phyloP scores from a whole-genome alignment of 2,113 vertebrate genomes.

The Melanotaenia duboulayi region DNA sequence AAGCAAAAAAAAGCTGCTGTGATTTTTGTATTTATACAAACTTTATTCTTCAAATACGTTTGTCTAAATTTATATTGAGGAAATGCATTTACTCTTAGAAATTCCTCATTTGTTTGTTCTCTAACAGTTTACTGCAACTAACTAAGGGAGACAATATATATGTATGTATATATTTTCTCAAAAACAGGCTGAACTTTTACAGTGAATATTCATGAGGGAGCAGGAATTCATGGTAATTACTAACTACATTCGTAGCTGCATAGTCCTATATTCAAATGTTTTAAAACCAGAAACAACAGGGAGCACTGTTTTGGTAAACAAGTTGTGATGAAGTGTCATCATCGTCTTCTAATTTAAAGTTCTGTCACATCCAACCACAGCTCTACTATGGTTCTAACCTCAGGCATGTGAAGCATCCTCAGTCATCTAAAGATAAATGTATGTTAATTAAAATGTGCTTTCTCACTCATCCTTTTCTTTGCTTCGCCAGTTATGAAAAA shows the following conservation, averaged over 20 bases:
- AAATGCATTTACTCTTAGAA: not conserved
- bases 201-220: not conserved
- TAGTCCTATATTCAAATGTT: slow-evolving; percentile 5
- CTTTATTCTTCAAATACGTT: not conserved
- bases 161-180: slow-evolving; percentile 1
- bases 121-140: not conserved
- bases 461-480: not conserved
- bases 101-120: slow-evolving; percentile 20
- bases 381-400: not conserved
- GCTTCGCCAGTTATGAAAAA: not conserved
- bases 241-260: slow-evolving; percentile 16
- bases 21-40: not conserved
- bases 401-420: slow-evolving; percentile 18
- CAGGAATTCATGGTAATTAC: slow-evolving; percentile 14
- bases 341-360: not conserved
- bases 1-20: not conserved
- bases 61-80: not conserved
- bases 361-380: slow-evolving; percentile 1
- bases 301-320: slow-evolving; percentile 8
- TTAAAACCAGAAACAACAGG: not conserved
- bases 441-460: not conserved
- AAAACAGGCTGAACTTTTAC: slow-evolving; percentile 6
- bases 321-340: slow-evolving; percentile 5
- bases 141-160: not conserved
- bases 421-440: slow-evolving; percentile 1